Percentiles rank a stretch among this genome's conserved stretches.
These are phyloP conservation scores for Garra rufa DNA, from an alignment of 2,113 vertebrate species.

Conservation along the genomic window DNA sequence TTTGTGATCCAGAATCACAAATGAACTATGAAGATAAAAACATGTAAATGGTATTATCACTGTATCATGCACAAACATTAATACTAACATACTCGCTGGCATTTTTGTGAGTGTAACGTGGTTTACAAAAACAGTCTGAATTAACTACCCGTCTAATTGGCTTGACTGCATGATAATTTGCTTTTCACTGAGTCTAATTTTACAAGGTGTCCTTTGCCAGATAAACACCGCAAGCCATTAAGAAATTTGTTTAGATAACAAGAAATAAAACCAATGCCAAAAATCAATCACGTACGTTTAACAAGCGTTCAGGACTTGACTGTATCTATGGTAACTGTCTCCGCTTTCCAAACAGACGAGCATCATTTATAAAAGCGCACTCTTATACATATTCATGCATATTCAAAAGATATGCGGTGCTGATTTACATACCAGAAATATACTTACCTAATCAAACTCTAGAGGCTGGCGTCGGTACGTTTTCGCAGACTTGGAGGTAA, in stretches of 20 bases:
- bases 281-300: not conserved
- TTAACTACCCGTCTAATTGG: not conserved
- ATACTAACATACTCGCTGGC: not conserved
- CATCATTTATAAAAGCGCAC: not conserved
- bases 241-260: not conserved
- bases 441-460: constrained; percentile 5
- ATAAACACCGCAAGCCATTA: not conserved
- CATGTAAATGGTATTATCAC: not conserved
- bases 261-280: not conserved
- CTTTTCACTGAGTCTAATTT: not conserved
- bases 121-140: not conserved
- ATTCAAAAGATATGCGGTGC: constrained; percentile 9
- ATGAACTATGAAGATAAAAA: too few species aligned
- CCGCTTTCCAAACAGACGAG: not conserved
- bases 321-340: constrained; percentile 42
- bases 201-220: not conserved
- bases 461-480: not conserved
- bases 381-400: constrained; percentile 18
- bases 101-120: not conserved
- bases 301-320: not conserved
- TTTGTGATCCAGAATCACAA: too few species aligned
- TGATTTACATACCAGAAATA: constrained; percentile 22
- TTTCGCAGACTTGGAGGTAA: not conserved
- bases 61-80: not conserved
- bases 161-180: not conserved